Conservation (phyloP, 2,888 invertebrate species). For the Pheosia gnoma region DNA sequence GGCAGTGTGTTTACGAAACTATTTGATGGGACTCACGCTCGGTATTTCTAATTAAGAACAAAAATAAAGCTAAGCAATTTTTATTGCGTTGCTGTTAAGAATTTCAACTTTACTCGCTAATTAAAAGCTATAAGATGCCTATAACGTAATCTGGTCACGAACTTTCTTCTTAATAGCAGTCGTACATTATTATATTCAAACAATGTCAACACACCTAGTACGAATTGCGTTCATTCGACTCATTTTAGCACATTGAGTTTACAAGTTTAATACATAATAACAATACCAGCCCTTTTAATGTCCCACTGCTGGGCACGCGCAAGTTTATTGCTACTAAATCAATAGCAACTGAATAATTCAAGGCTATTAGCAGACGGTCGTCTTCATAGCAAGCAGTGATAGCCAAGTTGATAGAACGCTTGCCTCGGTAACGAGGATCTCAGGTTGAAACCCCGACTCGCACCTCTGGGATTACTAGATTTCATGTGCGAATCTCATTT, state of each 20-base stretch:
- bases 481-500: too few species aligned
- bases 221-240: neutral
- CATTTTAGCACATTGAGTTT: neutral
- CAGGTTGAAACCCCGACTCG: too few species aligned
- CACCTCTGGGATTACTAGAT: too few species aligned
- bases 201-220: too few species aligned
- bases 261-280: too few species aligned
- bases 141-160: slow-evolving; percentile 19
- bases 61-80: slow-evolving; percentile 1
- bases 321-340: slow-evolving; percentile 4
- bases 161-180: too few species aligned
- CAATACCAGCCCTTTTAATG: too few species aligned
- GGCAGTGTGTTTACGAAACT: neutral
- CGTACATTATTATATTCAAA: too few species aligned
- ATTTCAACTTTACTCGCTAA: slow-evolving; percentile 26
- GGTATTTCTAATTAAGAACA: neutral
- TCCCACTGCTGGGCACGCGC: too few species aligned
- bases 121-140: slow-evolving; percentile 34
- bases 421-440: too few species aligned
- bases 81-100: slow-evolving; percentile 20
- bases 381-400: neutral
- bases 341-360: slow-evolving; percentile 2
- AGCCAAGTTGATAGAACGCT: too few species aligned
- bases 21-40: neutral
- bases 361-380: neutral